Base-by-base conservation (phyloP, 2,113 vertebrate genomes). In the Lutjanus erythropterus region DNA sequence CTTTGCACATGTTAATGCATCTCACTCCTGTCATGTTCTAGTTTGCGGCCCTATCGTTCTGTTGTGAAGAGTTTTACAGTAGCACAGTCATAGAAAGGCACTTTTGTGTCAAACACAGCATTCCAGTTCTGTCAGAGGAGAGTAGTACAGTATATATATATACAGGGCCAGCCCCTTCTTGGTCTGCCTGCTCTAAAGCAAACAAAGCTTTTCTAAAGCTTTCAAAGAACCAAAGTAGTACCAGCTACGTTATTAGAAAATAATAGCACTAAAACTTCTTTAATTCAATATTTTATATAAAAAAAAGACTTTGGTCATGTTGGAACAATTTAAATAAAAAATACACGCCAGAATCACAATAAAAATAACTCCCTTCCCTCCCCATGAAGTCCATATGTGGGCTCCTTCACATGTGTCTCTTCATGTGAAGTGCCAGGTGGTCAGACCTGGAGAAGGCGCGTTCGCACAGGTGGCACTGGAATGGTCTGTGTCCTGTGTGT, bases 381-480 rank as follows among this genome's bases (percentile, higher is more conserved):
- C 44, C 65, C 39, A 55, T 49, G 3, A 78, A 88, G 90, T 88
- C 71, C 80, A 67, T 10, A 6, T 68, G n/a, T 71, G 71, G 0
- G 78, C 67, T 86, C 44, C 64, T 90, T 95, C 93, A 99, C 96
- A 99, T 95, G 94, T 99, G 98, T 81, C 98, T 85, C 91, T 99
- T 99, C 98, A 99, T 99, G 93, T 99, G 98, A 84, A 99, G 91
- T 0, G 98, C 98, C 88, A 99, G 96, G 89, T 99, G 98, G 92
- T 99, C 98, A 0, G 98, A 99, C 69, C 98, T 86, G 78, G 98
- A 99, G 94, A 99, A 99, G 0, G 98, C 97, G 0, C 98, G 94
- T 92, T 99, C 98, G 15, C 98, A 99, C 49, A 99, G 95, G 92
- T 99, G 98, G 92, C 98, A 99, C 96, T 99, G 98, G 95, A 99